Base-by-base conservation (phyloP, 1,140 invertebrate species). In the Adelges cooleyi region DNA sequence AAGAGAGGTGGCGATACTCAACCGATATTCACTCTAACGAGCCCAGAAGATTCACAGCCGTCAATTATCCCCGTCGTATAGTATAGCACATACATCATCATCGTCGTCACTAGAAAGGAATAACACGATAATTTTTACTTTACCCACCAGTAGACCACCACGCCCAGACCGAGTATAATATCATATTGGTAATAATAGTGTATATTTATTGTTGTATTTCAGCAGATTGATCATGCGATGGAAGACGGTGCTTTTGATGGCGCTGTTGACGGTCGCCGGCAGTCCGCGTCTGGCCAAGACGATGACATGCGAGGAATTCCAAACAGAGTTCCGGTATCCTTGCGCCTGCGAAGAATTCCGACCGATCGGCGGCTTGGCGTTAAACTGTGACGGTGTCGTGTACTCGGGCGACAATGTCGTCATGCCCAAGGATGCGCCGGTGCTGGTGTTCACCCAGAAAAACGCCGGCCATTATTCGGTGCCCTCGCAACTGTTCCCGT, bases 331-430 rank as follows among this genome's bases (percentile, higher is more conserved):
- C 6, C 66, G 67, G 17, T 69, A 70, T 36, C 71, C 71, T 2
- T 72, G 71, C 50, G 27, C 44, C 1, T 72, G 71, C 42, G 50
- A 50, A 5, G 49, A 66, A 17, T 44, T 70, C 6, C 23, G 44
- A 9, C 56, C 25, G 15, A 59, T 65, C 10, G 66, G 50, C 4
- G 68, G 70, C n/a, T 20, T 71, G 13, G 67, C 66, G 46, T 80
- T 92, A 76, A 83, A 93, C 72, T 93, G 91, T 73, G 89, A 93
- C 75, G 75, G 80, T 18, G 82, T 90, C 13, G 84, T 89, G n/a
- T 90, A 92, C 68, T 78, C 82, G 18, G 80, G 82, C 13, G 88
- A 91, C 69, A 83, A 85, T 48, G 81, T 87, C 1, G 75, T 83
- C 2, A 75, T 86, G 42, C 85, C 90, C 0, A 84, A 83, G 69